These are phyloP conservation scores for Seriola quinqueradiata DNA, from an alignment of 2,113 vertebrate species.

Conservation along the genomic window DNA sequence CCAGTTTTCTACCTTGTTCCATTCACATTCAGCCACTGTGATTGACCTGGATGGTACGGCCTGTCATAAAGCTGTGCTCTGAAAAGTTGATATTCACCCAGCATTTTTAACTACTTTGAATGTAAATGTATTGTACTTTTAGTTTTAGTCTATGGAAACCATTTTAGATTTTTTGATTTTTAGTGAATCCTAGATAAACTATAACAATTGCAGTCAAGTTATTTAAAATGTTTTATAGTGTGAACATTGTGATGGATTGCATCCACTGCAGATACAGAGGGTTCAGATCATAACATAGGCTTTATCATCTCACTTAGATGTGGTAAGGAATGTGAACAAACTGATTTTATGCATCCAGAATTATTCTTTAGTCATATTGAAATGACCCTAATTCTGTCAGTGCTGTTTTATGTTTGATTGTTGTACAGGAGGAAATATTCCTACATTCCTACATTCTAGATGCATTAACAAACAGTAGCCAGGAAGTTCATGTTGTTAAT, in stretches of 20 bases:
- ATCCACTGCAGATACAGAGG: not conserved
- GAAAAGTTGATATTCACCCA: not conserved
- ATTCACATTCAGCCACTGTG: conserved; percentile 35
- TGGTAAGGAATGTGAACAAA: not conserved
- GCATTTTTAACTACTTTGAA: not conserved
- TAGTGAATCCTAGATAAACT: no score
- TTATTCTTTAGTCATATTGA: no score
- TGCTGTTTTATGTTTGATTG: no score
- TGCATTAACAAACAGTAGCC: not conserved
- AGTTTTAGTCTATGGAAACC: no score
- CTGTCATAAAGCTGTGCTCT: conserved; percentile 10
- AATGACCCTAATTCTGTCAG: not conserved
- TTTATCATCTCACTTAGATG: not conserved
- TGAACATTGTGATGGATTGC: not conserved
- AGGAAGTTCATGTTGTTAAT: not conserved
- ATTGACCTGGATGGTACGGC: conserved; percentile 23
- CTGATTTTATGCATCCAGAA: no score
- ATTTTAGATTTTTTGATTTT: no score
- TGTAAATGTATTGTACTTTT: not conserved
- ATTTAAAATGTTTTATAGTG: not conserved
- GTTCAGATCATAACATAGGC: not conserved
- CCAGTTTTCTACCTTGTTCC: conserved; percentile 31
- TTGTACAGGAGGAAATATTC: not conserved
- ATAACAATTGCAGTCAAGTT: not conserved
- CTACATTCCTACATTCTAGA: not conserved